Evolutionary conservation across 2,888 invertebrate genomes (phyloP).

Genomic region (Dascillus cervinus): DNA sequence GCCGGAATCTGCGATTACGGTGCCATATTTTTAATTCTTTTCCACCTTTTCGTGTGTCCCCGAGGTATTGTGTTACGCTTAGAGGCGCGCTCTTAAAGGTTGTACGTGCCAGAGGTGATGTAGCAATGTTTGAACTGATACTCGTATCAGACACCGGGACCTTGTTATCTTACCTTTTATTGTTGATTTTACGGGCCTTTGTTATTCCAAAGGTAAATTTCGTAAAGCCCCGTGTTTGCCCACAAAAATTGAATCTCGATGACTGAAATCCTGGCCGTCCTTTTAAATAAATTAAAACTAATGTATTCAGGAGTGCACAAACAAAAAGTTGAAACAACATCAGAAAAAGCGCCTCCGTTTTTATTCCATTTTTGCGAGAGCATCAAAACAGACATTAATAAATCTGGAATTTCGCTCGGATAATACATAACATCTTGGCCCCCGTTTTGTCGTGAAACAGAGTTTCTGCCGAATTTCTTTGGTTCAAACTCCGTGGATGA

Average conservation of each 20-base stretch:
- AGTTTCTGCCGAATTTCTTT: constrained; percentile 24
- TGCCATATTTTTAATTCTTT: constrained; percentile 18
- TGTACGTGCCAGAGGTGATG: constrained; percentile 20
- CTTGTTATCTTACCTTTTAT: constrained; percentile 18
- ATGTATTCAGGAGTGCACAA: too few relatives aligned
- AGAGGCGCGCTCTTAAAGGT: constrained; percentile 20
- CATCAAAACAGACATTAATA: constrained; percentile 25
- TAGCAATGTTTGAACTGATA: constrained; percentile 21
- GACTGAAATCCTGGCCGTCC: too few relatives aligned
- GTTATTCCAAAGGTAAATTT: constrained; percentile 22
- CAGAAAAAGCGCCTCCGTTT: too few relatives aligned
- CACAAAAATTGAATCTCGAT: too few relatives aligned
- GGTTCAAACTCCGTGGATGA: constrained; percentile 24
- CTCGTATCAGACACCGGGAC: constrained; percentile 18
- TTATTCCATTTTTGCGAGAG: too few relatives aligned
- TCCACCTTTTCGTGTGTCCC: constrained; percentile 17
- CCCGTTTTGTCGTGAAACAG: constrained; percentile 23
- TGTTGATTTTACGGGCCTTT: constrained; percentile 18
- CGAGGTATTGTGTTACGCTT: constrained; percentile 14
- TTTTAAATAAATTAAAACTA: too few relatives aligned
- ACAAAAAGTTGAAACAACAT: too few relatives aligned
- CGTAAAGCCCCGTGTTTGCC: too few relatives aligned
- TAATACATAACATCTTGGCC: constrained; percentile 24
- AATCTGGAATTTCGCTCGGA: constrained; percentile 29
- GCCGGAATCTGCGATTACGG: too few relatives aligned